Evolutionary conservation across 2,113 vertebrate genomes (phyloP), one percentile per base, ranked within the genome.

Genomic region (Saccopteryx leptura): DNA sequence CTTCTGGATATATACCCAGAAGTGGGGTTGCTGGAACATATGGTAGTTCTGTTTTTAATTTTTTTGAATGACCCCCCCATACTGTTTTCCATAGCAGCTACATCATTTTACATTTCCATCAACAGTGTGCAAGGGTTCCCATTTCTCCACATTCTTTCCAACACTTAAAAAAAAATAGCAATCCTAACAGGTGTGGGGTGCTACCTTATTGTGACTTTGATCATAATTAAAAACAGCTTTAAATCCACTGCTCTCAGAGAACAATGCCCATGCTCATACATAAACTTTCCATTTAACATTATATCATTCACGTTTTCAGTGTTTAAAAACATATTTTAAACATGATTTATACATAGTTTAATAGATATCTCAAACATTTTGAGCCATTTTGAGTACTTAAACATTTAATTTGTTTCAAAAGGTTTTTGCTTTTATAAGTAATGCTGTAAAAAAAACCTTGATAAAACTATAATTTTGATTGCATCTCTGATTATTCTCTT

Each of bases 321-420:
- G 48, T 88, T 93, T 88, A 88, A 93, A 88, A 63, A 23, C 12
- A n/a, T 61, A 31, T 54, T 26, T 68, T 60, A 86, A 26, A 33
- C 7, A 13, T 50, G 39, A 50, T 78, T 18, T 92, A 5, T 76
- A 50, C 12, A 50, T 78, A 50, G 33, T 86, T 46, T n/a, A 72
- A n/a, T 81, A 17, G 33, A 54, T 65, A 65, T n/a, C n/a, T 23
- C 13, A 19, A 90, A 71, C 17, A 0, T 46, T 69, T 31, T 11
- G 24, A 93, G 52, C 26, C 13, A 72, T 65, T 80, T 78, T n/a
- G 56, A 56, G 65, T 74, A 39, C 81, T 80, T 48, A 26, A 63
- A 63, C 48, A 68, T 19, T 48, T 66, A 74, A 31, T 13, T 84
- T 33, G 14, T n/a, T 65, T 65, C 48, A 56, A 81, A 46, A n/a